phyloP scores from a whole-genome alignment of 2,888 invertebrate genomes.

The Eupeodes latifasciatus region DNA sequence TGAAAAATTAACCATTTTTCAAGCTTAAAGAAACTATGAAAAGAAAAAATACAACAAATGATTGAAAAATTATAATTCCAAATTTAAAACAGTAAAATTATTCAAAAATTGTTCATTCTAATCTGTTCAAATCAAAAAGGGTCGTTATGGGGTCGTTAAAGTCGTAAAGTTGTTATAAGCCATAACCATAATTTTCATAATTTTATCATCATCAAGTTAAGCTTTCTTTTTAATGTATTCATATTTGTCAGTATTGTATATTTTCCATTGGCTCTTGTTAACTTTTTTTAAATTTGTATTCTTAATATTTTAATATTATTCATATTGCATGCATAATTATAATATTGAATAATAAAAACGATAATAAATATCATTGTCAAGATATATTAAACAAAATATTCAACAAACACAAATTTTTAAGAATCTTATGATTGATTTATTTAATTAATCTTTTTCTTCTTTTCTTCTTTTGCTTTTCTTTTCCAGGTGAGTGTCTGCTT shows the following conservation, averaged over 20 bases:
- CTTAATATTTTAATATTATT: neutral
- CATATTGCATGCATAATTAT: slow-evolving; percentile 61
- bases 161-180: slow-evolving; percentile 5
- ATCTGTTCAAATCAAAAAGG: neutral
- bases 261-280: neutral
- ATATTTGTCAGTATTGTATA: neutral
- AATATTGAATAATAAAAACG: slow-evolving; percentile 35
- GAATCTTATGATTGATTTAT: slow-evolving; percentile 21
- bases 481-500: slow-evolving; percentile 63
- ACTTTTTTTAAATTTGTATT: neutral
- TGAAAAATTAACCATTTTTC: neutral
- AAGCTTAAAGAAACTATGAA: neutral
- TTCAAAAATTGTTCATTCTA: neutral
- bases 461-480: slow-evolving; percentile 14
- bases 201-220: neutral
- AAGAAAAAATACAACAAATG: neutral
- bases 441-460: slow-evolving; percentile 13
- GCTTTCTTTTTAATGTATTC: slow-evolving; percentile 1
- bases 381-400: neutral
- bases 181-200: slow-evolving; percentile 6
- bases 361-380: slow-evolving; percentile 6
- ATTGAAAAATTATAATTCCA: neutral
- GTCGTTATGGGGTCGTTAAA: neutral
- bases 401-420: neutral
- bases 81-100: neutral